A percentile compares a stretch with the other conserved stretches of the same genome.
These are phyloP conservation scores for Trichoplusia ni DNA, from an alignment of 1,140 invertebrate species.

Conservation along the genomic window DNA sequence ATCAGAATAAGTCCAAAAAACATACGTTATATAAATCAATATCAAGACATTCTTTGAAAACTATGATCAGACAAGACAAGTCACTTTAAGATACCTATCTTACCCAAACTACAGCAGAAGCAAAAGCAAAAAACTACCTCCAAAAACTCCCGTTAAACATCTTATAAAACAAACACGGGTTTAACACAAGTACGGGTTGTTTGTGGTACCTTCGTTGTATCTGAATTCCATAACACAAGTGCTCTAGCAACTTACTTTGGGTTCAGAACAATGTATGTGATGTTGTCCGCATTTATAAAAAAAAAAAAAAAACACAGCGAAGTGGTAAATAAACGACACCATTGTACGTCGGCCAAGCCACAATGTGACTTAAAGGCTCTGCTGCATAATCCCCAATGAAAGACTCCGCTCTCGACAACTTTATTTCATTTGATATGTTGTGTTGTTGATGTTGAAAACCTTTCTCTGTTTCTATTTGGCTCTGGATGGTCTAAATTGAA, in stretches of 20 bases:
- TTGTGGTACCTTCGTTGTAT: no score
- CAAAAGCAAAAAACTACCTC: not conserved
- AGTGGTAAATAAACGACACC: conserved; percentile 5
- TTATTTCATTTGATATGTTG: conserved; percentile 24
- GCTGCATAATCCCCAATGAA: conserved; percentile 22
- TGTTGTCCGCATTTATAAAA: no score
- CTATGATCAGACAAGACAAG: no score
- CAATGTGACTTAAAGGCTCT: conserved; percentile 12
- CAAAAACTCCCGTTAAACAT: not conserved
- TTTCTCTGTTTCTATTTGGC: not conserved
- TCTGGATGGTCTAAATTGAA: not conserved
- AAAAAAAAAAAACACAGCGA: not conserved
- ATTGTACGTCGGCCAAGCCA: conserved; percentile 1
- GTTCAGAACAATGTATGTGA: no score
- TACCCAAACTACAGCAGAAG: not conserved
- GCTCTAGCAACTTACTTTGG: no score
- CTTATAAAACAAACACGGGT: conserved; percentile 15
- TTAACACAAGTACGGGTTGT: no score
- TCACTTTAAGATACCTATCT: no score
- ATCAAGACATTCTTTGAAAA: no score
- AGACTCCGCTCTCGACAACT: conserved; percentile 9
- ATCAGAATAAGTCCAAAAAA: no score
- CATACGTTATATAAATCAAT: no score
- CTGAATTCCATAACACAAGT: no score
- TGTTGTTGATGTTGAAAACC: not conserved